Percentiles rank a stretch among this genome's conserved stretches.
Evolutionary conservation across 2,113 vertebrate species (phyloP).

Genomic region (Urocitellus parryii): DNA sequence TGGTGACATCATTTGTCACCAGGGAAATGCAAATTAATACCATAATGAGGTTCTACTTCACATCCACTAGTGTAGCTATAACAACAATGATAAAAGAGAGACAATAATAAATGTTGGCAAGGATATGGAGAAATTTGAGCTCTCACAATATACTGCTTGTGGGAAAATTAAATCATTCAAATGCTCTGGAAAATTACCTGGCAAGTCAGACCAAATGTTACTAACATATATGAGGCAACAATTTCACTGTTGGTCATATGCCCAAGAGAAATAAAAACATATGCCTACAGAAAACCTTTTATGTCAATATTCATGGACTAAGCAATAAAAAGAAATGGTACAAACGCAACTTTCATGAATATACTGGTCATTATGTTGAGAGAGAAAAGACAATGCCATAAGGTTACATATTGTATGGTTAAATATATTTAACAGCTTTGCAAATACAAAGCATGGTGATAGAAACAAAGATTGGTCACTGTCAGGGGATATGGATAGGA

Average conservation of each 20-base stretch:
- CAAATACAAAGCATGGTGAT: neutral
- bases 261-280: neutral
- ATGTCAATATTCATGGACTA: neutral
- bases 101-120: neutral
- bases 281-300: neutral
- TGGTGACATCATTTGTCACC: neutral
- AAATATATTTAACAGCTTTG: neutral
- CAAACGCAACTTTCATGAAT: neutral
- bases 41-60: neutral
- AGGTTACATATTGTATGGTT: neutral
- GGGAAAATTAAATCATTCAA: neutral
- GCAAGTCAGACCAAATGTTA: neutral
- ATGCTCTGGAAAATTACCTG: neutral
- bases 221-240: neutral
- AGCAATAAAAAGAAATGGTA: neutral
- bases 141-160: neutral
- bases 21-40: neutral
- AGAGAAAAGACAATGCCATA: neutral
- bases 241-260: neutral
- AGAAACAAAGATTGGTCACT: neutral
- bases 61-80: neutral
- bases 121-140: neutral
- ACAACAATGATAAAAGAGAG: neutral
- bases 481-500: neutral
- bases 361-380: neutral